Percentiles rank a stretch among this genome's conserved stretches.
These are phyloP conservation scores for Diaperis boleti DNA, from an alignment of 2,888 invertebrate genomes.

Conservation along the genomic window DNA sequence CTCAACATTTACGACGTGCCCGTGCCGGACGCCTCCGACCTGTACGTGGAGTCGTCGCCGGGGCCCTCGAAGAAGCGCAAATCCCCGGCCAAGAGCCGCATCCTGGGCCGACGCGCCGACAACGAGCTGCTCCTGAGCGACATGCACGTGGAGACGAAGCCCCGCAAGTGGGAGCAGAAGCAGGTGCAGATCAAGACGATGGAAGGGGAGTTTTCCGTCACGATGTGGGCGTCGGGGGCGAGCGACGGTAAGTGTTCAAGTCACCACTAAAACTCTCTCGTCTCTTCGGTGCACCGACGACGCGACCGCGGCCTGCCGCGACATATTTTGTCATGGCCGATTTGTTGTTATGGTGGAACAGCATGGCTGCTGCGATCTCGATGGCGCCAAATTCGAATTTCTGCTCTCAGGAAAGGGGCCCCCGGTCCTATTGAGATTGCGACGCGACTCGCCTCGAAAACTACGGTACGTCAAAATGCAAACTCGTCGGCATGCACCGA, in stretches of 20 bases:
- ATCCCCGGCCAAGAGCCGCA: slow-evolving; percentile 55
- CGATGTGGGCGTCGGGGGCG: slow-evolving; percentile 96
- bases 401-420: too few species aligned
- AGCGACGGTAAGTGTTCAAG: slow-evolving; percentile 86
- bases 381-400: slow-evolving; percentile 27
- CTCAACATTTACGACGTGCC: slow-evolving; percentile 79
- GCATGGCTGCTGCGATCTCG: slow-evolving; percentile 47
- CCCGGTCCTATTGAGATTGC: too few species aligned
- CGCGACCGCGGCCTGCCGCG: slow-evolving; percentile 58
- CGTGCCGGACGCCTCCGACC: slow-evolving; percentile 77
- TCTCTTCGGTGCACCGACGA: too few species aligned
- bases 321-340: slow-evolving; percentile 65
- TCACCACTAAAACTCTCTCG: too few species aligned
- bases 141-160: slow-evolving; percentile 67
- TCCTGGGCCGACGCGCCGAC: slow-evolving; percentile 57
- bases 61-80: slow-evolving; percentile 68
- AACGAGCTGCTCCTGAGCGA: slow-evolving; percentile 63
- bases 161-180: slow-evolving; percentile 95
- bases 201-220: slow-evolving; percentile 96
- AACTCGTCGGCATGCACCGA: too few species aligned
- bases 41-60: slow-evolving; percentile 76
- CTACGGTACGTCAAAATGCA: too few species aligned
- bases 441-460: too few species aligned
- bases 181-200: slow-evolving; percentile 97
- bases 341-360: slow-evolving; percentile 53